Conservation (phyloP, 2,113 vertebrate genomes). For the Dicaeum eximium region DNA sequence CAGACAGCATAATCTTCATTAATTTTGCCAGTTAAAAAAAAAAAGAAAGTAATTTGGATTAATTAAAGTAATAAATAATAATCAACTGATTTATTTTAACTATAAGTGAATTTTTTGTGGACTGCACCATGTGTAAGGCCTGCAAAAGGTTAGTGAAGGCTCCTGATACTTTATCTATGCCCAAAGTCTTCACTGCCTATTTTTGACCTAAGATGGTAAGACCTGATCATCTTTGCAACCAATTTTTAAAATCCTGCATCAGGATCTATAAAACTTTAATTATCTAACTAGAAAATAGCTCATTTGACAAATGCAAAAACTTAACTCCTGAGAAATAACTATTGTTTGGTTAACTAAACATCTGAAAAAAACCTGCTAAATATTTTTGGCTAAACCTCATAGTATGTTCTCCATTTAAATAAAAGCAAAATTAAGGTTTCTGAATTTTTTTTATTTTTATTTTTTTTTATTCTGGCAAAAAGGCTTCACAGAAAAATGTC, state of each 20-base stretch:
- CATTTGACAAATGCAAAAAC: neutral
- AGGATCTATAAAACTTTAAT: neutral
- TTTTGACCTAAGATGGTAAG: neutral
- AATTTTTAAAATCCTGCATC: neutral
- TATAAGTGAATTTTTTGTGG: neutral
- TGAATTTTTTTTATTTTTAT: neutral
- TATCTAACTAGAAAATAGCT: neutral
- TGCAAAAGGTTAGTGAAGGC: neutral
- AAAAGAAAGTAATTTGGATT: rapidly evolving
- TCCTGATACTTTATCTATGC: neutral
- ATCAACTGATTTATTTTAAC: neutral
- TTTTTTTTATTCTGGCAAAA: rapidly evolving
- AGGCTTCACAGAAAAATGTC: neutral
- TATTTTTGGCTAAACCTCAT: neutral
- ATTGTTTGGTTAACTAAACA: neutral
- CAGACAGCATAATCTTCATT: neutral
- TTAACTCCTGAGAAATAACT: neutral
- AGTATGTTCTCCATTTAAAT: neutral
- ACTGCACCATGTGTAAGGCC: neutral
- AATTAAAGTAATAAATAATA: neutral
- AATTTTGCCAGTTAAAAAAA: neutral
- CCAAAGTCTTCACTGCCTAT: neutral
- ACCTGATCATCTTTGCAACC: neutral
- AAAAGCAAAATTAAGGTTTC: neutral
- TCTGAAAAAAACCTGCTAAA: neutral